These are phyloP conservation scores for Trachythela sp. DNA, from an alignment of 64 coral and sea anemone genomes.

Conservation along the genomic window DNA sequence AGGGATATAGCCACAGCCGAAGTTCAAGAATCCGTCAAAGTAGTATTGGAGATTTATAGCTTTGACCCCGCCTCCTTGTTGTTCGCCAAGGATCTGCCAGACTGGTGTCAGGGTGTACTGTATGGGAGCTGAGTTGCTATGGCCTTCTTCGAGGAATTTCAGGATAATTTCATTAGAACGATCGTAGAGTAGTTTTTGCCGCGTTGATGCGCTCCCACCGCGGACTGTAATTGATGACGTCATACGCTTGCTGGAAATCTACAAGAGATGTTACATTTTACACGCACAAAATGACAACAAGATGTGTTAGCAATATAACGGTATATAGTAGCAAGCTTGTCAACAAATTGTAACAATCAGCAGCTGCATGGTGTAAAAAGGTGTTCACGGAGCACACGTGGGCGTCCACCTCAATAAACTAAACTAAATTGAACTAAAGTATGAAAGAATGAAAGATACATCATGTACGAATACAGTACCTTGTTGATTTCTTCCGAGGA, in stretches of 20 bases:
- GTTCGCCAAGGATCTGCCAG: constrained; percentile 15
- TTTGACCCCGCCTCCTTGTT: background rate
- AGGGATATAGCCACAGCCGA: background rate
- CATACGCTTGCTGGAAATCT: background rate
- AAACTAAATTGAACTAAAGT: no score
- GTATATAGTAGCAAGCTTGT: no score
- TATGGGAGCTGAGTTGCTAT: constrained; percentile 19
- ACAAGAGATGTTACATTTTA: no score
- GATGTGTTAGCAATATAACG: no score
- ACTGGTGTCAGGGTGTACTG: constrained; percentile 18
- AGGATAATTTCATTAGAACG: constrained; percentile 16
- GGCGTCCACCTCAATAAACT: no score
- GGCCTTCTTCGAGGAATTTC: constrained; percentile 31
- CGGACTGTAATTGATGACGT: background rate
- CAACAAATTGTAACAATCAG: no score
- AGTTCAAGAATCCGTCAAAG: constrained; percentile 38
- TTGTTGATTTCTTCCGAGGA: constrained; percentile 3
- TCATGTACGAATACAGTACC: no score
- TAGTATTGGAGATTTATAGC: constrained; percentile 32
- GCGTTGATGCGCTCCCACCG: constrained; percentile 3
- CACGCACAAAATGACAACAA: no score
- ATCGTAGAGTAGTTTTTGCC: constrained; percentile 19
- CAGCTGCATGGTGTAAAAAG: no score
- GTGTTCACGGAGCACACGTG: no score
- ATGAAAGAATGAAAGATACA: no score